phyloP scores from a whole-genome alignment of 2,888 invertebrate species.

The Drosophila acutilabella region DNA sequence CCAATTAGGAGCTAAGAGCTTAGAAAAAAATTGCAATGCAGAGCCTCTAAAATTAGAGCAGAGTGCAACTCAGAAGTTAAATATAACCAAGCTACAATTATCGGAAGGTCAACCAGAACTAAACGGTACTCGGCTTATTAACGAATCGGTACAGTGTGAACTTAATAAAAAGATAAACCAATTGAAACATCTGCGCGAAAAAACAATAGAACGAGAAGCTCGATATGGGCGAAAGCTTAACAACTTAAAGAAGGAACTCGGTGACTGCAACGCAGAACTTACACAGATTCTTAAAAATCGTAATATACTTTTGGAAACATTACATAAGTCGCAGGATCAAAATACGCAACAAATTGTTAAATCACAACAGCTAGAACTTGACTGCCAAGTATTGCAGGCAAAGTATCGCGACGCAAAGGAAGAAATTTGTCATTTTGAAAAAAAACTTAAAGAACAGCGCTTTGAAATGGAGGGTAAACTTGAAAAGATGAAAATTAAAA shows the following conservation, averaged over 20 bases:
- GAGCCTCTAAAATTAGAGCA: constrained; percentile 27
- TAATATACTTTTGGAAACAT: background rate
- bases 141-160: constrained; percentile 15
- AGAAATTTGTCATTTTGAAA: constrained; percentile 68
- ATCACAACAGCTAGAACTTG: constrained; percentile 45
- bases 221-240: constrained; percentile 53
- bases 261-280: constrained; percentile 21
- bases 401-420: constrained; percentile 82
- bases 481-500: constrained; percentile 92
- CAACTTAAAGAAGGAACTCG: constrained; percentile 52
- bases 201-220: constrained; percentile 30
- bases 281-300: constrained; percentile 4
- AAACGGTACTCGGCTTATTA: background rate
- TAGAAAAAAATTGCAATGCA: background rate
- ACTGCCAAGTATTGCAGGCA: constrained; percentile 82
- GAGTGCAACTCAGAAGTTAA: constrained; percentile 42
- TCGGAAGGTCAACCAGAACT: constrained; percentile 24
- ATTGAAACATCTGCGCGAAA: constrained; percentile 24
- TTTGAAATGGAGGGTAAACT: constrained; percentile 91
- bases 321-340: constrained; percentile 11
- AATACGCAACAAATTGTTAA: constrained; percentile 1
- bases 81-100: background rate
- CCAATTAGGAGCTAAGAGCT: background rate
- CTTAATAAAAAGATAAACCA: constrained; percentile 30
- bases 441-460: constrained; percentile 83